Evolutionary conservation across 2,888 invertebrate genomes (phyloP).

Genomic region (Capitulum mitella): DNA sequence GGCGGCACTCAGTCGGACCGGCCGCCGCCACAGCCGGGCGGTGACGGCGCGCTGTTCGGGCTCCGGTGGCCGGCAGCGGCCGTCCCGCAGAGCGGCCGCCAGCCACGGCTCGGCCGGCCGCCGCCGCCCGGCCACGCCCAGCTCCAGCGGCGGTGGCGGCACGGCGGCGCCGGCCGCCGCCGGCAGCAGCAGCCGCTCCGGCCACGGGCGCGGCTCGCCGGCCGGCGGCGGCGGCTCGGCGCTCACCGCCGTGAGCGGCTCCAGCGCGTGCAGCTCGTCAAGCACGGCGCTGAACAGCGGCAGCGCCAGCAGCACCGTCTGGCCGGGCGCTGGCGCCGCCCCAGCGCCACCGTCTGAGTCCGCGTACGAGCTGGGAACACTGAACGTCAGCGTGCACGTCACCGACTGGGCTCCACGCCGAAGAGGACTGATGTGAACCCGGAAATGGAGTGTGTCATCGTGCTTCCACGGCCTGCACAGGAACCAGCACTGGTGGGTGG

Average conservation of each 20-base stretch:
- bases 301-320: not conserved
- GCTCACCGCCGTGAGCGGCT: not conserved
- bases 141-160: not conserved
- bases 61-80: not conserved
- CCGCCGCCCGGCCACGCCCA: not conserved
- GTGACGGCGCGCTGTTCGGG: not conserved
- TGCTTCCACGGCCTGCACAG: not conserved
- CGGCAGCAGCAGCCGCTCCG: not conserved
- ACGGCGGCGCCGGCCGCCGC: not conserved
- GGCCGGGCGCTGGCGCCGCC: no score
- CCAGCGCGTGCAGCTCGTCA: conserved; percentile 4
- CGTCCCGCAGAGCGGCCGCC: not conserved
- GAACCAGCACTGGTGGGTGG: not conserved
- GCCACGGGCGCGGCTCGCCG: no score
- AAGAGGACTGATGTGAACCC: not conserved
- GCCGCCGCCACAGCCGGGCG: not conserved
- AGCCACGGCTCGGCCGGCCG: not conserved
- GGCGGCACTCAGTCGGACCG: not conserved
- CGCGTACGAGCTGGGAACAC: not conserved
- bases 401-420: not conserved
- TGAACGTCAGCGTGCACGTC: not conserved
- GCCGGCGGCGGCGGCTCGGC: conserved; percentile 2
- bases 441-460: not conserved
- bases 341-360: not conserved
- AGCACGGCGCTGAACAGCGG: not conserved